Conservation (phyloP, 2,113 vertebrate species). For the Maccullochella peelii region DNA sequence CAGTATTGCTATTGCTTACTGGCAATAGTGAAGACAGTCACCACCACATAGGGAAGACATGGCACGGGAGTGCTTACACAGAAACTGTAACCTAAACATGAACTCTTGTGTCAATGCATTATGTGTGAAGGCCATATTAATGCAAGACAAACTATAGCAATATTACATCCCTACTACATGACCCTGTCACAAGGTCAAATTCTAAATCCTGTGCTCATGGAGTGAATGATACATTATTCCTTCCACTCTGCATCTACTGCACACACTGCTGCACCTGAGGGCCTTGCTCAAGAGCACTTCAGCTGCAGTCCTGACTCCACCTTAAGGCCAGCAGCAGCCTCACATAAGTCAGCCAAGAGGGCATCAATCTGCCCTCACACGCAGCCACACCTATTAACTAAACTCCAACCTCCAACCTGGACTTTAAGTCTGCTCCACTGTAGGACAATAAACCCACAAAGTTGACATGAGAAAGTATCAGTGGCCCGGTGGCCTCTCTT, state of each 20-base stretch:
- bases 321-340: background rate
- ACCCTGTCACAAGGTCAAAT: conserved; percentile 4
- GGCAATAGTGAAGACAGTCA: background rate
- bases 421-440: background rate
- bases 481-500: background rate
- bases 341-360: background rate
- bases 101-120: background rate
- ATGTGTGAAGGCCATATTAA: background rate
- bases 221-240: background rate
- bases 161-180: background rate
- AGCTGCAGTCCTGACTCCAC: background rate
- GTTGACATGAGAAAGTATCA: background rate
- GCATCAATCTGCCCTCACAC: background rate
- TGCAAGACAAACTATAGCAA: background rate
- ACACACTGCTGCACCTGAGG: background rate
- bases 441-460: background rate
- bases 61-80: background rate
- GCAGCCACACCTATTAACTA: background rate
- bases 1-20: background rate
- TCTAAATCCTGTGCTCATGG: background rate
- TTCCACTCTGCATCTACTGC: background rate
- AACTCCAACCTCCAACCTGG: background rate
- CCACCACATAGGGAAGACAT: background rate
- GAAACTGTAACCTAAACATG: background rate
- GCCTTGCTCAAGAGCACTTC: background rate